phyloP scores from a whole-genome alignment of 2,888 invertebrate species.

The Acanthosoma haemorrhoidale region DNA sequence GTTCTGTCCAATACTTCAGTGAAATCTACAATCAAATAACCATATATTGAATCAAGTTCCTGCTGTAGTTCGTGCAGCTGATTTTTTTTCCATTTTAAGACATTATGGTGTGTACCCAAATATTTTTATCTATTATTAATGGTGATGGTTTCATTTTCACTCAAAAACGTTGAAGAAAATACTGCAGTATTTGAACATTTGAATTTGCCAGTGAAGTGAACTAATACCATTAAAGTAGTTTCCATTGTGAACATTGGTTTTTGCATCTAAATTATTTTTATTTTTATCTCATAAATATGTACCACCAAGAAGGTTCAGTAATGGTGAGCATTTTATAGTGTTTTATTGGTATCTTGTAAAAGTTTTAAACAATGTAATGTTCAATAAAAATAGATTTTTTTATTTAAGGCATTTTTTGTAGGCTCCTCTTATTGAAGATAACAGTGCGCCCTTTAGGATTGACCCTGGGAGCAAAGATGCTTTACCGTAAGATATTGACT shows the following conservation, averaged over 20 bases:
- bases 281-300: too few species aligned
- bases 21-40: background rate
- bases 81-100: background rate
- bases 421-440: slow-evolving; percentile 77
- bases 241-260: too few species aligned
- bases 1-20: background rate
- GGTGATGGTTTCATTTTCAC: background rate
- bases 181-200: too few species aligned
- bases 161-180: too few species aligned
- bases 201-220: too few species aligned
- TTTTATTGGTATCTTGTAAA: background rate
- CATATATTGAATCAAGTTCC: background rate
- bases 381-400: too few species aligned
- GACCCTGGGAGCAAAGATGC: slow-evolving; percentile 54
- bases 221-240: too few species aligned
- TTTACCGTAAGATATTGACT: slow-evolving; percentile 46
- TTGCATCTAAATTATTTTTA: too few species aligned
- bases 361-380: too few species aligned
- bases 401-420: slow-evolving; percentile 48
- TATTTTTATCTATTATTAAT: background rate
- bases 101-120: background rate
- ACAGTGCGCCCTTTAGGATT: slow-evolving; percentile 80
- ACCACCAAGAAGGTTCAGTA: background rate
- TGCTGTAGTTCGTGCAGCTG: background rate
- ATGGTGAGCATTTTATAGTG: background rate